These are phyloP conservation scores for Egretta garzetta DNA, from an alignment of 2,113 vertebrate genomes.

Conservation along the genomic window DNA sequence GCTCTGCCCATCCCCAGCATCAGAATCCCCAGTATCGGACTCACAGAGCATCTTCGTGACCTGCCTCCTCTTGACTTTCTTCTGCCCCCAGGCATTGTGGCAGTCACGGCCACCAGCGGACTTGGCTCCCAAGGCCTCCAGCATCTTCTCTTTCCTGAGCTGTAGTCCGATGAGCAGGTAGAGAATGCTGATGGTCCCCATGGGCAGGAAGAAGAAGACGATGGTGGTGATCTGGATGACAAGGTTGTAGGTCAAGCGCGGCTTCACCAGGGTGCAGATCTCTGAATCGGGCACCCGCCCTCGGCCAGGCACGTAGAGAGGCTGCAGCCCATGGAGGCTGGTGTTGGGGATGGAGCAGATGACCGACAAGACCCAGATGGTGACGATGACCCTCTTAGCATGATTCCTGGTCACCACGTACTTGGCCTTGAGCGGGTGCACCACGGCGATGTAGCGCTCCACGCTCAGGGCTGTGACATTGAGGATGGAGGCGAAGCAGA, in stretches of 20 bases:
- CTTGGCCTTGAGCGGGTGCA: slow-evolving; percentile 90
- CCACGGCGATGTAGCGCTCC: slow-evolving; percentile 92
- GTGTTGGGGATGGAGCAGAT: slow-evolving; percentile 92
- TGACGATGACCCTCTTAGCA: slow-evolving; percentile 83
- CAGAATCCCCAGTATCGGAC: slow-evolving; percentile 69
- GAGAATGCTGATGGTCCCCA: slow-evolving; percentile 88
- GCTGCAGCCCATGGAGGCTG: slow-evolving; percentile 85
- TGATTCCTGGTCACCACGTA: slow-evolving; percentile 86
- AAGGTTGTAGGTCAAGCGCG: slow-evolving; percentile 85
- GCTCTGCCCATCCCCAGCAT: background rate
- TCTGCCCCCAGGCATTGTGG: slow-evolving; percentile 64
- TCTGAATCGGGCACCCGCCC: slow-evolving; percentile 77
- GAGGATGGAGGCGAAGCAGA: slow-evolving; percentile 93
- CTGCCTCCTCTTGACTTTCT: slow-evolving; percentile 81
- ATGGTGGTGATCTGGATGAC: slow-evolving; percentile 88
- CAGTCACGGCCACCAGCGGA: background rate
- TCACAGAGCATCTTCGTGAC: slow-evolving; percentile 97
- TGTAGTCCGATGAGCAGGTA: slow-evolving; percentile 89
- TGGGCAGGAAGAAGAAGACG: slow-evolving; percentile 91
- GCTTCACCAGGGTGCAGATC: slow-evolving; percentile 81
- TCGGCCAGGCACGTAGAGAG: slow-evolving; percentile 63
- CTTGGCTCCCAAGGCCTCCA: slow-evolving; percentile 74
- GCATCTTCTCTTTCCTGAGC: slow-evolving; percentile 84
- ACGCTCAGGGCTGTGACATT: slow-evolving; percentile 91
- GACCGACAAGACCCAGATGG: slow-evolving; percentile 84